phyloP scores from a whole-genome alignment of 1,140 invertebrate genomes.

The Solenopsis invicta region DNA sequence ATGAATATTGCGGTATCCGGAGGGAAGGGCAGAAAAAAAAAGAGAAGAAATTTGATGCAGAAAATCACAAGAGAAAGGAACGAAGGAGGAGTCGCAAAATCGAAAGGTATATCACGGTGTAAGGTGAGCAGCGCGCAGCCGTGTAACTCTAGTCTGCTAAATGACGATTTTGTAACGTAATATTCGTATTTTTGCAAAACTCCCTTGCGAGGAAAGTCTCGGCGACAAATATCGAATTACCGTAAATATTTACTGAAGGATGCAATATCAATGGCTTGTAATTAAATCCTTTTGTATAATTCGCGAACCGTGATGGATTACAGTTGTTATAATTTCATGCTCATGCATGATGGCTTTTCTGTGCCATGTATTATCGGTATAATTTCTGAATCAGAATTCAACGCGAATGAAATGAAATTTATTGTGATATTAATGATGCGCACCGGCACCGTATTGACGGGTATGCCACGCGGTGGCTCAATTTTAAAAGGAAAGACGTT shows the following conservation, averaged over 20 bases:
- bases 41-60: conserved; percentile 30
- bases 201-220: background rate
- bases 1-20: conserved; percentile 73
- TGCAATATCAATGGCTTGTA: conserved; percentile 11
- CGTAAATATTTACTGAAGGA: conserved; percentile 34
- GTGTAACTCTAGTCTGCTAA: background rate
- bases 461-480: background rate
- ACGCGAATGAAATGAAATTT: conserved; percentile 36
- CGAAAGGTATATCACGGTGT: background rate
- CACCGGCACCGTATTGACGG: background rate
- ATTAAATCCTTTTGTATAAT: conserved; percentile 45
- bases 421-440: background rate
- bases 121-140: background rate
- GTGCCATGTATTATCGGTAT: background rate
- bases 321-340: conserved; percentile 36
- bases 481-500: background rate
- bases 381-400: conserved; percentile 36
- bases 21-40: background rate
- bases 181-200: conserved; percentile 19
- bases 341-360: background rate
- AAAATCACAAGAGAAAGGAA: conserved; percentile 32
- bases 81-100: conserved; percentile 9
- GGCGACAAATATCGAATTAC: conserved; percentile 13
- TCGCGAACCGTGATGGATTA: conserved; percentile 29
- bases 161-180: conserved; percentile 20